phyloP scores from a whole-genome alignment of 2,888 invertebrate genomes.

The Dasysyrphus tricinctus region DNA sequence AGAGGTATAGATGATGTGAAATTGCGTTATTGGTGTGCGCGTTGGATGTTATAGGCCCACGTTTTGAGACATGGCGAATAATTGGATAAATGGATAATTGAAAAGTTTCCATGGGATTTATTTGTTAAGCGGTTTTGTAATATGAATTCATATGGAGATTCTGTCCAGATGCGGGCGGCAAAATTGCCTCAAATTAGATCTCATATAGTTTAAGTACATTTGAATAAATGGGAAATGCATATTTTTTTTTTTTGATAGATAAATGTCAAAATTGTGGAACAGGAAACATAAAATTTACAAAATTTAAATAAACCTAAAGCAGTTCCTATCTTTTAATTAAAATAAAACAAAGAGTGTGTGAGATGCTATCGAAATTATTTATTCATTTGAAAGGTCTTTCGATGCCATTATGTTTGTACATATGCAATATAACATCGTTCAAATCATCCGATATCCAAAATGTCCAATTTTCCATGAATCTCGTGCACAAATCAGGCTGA shows the following conservation, averaged over 20 bases:
- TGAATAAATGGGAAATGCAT: background rate
- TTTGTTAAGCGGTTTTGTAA: conserved; percentile 23
- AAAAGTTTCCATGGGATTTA: conserved; percentile 69
- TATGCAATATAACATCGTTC: too few relatives aligned
- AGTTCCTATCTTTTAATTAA: too few relatives aligned
- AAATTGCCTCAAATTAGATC: conserved; percentile 61
- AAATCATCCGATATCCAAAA: too few relatives aligned
- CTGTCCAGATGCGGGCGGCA: conserved; percentile 51
- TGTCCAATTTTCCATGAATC: too few relatives aligned
- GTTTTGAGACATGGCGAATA: conserved; percentile 65
- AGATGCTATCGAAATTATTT: too few relatives aligned
- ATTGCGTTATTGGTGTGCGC: conserved; percentile 50
- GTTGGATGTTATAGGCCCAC: conserved; percentile 60
- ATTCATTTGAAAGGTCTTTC: too few relatives aligned
- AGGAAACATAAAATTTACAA: too few relatives aligned
- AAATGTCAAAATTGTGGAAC: too few relatives aligned
- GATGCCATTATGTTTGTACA: too few relatives aligned
- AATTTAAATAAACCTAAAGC: too few relatives aligned
- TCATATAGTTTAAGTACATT: background rate
- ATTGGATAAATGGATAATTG: conserved; percentile 75
- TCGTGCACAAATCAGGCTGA: too few relatives aligned
- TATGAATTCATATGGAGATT: conserved; percentile 2
- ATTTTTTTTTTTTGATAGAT: background rate
- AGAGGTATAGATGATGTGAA: conserved; percentile 1
- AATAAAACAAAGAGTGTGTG: too few relatives aligned